Conservation (phyloP, 1,140 invertebrate species). For the Apis cerana region DNA sequence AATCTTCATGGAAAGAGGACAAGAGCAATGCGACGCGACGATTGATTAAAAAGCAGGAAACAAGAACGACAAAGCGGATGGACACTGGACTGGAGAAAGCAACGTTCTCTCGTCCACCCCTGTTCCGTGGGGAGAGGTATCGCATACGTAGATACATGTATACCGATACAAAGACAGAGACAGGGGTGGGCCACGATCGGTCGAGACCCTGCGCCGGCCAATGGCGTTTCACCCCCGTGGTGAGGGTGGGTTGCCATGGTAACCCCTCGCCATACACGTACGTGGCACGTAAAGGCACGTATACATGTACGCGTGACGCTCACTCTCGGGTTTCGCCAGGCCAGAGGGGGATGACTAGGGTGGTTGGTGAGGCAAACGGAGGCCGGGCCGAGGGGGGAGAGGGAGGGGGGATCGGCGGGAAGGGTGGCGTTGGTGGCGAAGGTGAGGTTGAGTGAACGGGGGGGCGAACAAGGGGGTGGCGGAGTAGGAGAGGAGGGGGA, state of each 20-base stretch:
- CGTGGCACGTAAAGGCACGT: constrained; percentile 50
- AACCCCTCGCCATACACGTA: constrained; percentile 74
- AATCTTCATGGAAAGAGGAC: no score
- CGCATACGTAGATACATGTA: constrained; percentile 18
- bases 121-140: no score
- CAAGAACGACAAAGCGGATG: constrained; percentile 30
- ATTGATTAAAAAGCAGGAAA: no score
- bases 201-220: constrained; percentile 77
- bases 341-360: constrained; percentile 7
- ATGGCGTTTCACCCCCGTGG: constrained; percentile 80
- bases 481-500: constrained; percentile 7
- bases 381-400: neutral
- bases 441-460: neutral
- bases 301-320: constrained; percentile 58
- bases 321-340: constrained; percentile 50
- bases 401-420: neutral
- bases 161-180: constrained; percentile 46
- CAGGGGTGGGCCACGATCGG: constrained; percentile 71
- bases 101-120: constrained; percentile 10
- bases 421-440: neutral
- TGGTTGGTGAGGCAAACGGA: constrained; percentile 12
- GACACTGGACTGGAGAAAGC: constrained; percentile 65
- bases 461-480: neutral
- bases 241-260: constrained; percentile 78
- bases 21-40: no score